These are phyloP conservation scores for Scophthalmus maximus DNA, from an alignment of 2,113 vertebrate genomes.

Conservation along the genomic window DNA sequence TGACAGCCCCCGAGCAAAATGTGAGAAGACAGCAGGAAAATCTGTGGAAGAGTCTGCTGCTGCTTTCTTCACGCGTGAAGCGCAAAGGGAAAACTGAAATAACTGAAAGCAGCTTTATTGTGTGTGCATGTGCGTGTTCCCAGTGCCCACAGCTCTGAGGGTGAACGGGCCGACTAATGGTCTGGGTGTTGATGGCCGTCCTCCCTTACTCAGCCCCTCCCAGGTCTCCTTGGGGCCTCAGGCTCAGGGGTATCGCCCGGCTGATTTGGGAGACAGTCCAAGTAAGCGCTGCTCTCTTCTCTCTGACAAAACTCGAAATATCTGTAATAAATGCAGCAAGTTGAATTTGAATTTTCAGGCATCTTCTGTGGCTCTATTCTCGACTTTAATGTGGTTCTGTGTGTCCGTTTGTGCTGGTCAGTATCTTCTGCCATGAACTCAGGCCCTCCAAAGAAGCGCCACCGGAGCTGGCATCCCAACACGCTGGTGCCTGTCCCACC, in stretches of 20 bases:
- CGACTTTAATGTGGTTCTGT: neutral
- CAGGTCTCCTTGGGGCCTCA: constrained; percentile 82
- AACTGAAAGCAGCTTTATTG: too few relatives aligned
- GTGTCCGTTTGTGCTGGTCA: constrained; percentile 30
- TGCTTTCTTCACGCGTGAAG: too few relatives aligned
- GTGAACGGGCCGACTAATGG: constrained; percentile 85
- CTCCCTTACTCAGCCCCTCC: constrained; percentile 83
- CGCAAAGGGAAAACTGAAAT: too few relatives aligned
- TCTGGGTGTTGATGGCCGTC: constrained; percentile 83
- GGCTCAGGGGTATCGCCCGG: constrained; percentile 82
- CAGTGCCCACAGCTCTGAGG: constrained; percentile 86
- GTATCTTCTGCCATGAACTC: constrained; percentile 87
- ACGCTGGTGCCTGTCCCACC: constrained; percentile 84
- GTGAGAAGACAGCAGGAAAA: too few relatives aligned
- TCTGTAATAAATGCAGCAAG: neutral
- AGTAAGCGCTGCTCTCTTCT: constrained; percentile 54
- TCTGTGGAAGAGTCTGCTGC: too few relatives aligned
- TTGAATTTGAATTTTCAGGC: neutral
- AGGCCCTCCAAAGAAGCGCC: constrained; percentile 97
- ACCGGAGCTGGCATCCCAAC: constrained; percentile 94
- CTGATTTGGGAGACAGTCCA: constrained; percentile 87
- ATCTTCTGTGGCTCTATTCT: neutral
- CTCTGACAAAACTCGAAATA: neutral
- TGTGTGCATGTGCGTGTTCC: constrained; percentile 37
- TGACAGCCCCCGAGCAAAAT: too few relatives aligned